Evolutionary conservation across 2,888 invertebrate genomes (phyloP).

Genomic region (Lepetodrilus schrolli): DNA sequence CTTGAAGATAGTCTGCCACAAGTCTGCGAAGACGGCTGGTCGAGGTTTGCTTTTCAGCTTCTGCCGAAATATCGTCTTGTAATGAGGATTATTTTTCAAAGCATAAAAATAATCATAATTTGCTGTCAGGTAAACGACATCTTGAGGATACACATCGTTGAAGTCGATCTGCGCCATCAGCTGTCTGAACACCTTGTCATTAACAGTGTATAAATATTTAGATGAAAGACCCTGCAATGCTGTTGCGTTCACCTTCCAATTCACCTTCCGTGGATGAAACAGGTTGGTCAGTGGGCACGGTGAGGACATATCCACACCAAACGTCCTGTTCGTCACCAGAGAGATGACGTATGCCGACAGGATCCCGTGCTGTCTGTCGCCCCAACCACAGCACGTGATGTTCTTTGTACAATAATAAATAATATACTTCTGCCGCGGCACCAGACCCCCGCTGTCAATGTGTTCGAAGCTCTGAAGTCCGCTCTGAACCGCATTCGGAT

Average conservation of each 20-base stretch:
- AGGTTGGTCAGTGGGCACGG: conserved; percentile 43
- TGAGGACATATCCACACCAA: conserved; percentile 44
- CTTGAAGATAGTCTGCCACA: conserved; percentile 45
- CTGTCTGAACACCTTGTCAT: conserved; percentile 40
- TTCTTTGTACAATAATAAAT: conserved; percentile 44
- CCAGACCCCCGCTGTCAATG: neutral
- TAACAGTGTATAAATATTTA: conserved; percentile 39
- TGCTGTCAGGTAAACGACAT: conserved; percentile 46
- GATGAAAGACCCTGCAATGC: conserved; percentile 37
- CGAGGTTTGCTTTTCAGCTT: conserved; percentile 39
- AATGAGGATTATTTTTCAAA: conserved; percentile 42
- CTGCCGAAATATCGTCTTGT: conserved; percentile 35
- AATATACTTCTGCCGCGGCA: conserved; percentile 33
- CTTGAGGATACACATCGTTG: conserved; percentile 41
- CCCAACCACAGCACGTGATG: conserved; percentile 48
- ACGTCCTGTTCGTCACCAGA: conserved; percentile 44
- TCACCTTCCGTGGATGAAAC: conserved; percentile 41
- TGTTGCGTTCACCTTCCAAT: conserved; percentile 42
- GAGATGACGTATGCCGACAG: conserved; percentile 47
- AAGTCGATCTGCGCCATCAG: conserved; percentile 42
- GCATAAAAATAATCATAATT: conserved; percentile 49
- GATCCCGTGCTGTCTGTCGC: conserved; percentile 49
- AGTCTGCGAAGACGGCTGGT: conserved; percentile 41
- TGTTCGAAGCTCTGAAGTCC: neutral
- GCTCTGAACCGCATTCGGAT: neutral